Percentiles rank a stretch among this genome's conserved stretches.
Evolutionary conservation across 2,797 vertebrate genomes (phyloP).

Genomic region (Petrocephalus schoutedeni): DNA sequence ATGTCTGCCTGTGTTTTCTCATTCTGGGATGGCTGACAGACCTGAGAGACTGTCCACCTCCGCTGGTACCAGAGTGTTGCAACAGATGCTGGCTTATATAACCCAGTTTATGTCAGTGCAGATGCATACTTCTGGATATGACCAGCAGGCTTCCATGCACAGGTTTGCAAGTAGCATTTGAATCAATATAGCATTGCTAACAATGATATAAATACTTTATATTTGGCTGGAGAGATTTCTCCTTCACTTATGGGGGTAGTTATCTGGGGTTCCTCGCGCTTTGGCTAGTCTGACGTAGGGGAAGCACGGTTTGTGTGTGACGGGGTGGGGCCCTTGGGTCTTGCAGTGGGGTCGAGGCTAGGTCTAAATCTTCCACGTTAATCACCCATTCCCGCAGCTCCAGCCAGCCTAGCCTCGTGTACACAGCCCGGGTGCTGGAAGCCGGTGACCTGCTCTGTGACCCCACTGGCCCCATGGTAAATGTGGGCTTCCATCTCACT

Average conservation of each 20-base stretch:
- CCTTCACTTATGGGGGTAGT: not conserved
- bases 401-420: slow-evolving; percentile 38
- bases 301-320: slow-evolving; percentile 13
- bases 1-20: slow-evolving; percentile 1
- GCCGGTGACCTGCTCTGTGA: slow-evolving; percentile 58
- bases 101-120: not conserved
- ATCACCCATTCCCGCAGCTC: slow-evolving; percentile 47
- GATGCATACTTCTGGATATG: not conserved
- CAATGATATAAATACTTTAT: not conserved
- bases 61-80: not conserved
- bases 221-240: not conserved
- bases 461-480: slow-evolving; percentile 64
- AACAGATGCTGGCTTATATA: not conserved
- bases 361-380: slow-evolving; percentile 36
- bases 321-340: slow-evolving; percentile 10
- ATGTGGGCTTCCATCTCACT: slow-evolving; percentile 61
- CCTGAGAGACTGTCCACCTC: not conserved
- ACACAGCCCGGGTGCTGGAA: slow-evolving; percentile 31
- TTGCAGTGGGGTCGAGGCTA: slow-evolving; percentile 29
- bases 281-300: not conserved
- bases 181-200: not conserved
- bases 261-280: not conserved
- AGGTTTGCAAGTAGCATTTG: not conserved
- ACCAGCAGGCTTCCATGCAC: not conserved
- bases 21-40: slow-evolving; percentile 18